phyloP scores from a whole-genome alignment of 2,888 invertebrate species.

The Synanthedon formicaeformis region DNA sequence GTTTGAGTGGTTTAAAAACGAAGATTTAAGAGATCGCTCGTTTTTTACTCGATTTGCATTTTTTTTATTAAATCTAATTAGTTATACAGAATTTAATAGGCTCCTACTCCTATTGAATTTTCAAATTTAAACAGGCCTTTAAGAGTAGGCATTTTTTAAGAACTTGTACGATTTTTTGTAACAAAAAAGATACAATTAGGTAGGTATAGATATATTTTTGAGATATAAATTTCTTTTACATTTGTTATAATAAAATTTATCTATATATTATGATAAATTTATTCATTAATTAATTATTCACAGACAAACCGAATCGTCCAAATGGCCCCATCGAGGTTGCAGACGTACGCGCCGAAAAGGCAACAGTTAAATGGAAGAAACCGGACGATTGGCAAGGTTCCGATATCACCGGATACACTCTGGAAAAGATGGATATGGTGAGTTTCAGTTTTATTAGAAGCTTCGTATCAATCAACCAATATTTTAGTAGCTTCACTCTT shows the following conservation, averaged over 20 bases:
- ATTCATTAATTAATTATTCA: constrained; percentile 2
- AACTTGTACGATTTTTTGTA: no score
- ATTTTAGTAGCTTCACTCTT: no score
- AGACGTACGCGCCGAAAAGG: constrained; percentile 90
- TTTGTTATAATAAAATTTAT: not conserved
- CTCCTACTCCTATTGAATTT: no score
- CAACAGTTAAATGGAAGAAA: constrained; percentile 91
- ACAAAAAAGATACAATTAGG: not conserved
- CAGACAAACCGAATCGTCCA: constrained; percentile 86
- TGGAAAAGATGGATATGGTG: constrained; percentile 94
- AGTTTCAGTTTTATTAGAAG: constrained; percentile 6
- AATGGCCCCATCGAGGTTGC: constrained; percentile 87
- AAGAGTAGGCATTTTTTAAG: no score
- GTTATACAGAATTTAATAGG: no score
- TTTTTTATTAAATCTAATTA: no score
- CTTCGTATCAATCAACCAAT: no score
- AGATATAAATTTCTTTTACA: no score
- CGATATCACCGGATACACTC: constrained; percentile 88
- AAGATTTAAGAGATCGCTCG: no score
- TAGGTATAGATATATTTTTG: not conserved
- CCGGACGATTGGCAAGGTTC: constrained; percentile 91
- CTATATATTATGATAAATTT: constrained; percentile 3
- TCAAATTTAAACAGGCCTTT: no score
- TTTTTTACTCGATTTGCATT: no score
- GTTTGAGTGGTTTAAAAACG: no score